Evolutionary conservation across 2,888 invertebrate species (phyloP).

Genomic region (Dryadula phaetusa): DNA sequence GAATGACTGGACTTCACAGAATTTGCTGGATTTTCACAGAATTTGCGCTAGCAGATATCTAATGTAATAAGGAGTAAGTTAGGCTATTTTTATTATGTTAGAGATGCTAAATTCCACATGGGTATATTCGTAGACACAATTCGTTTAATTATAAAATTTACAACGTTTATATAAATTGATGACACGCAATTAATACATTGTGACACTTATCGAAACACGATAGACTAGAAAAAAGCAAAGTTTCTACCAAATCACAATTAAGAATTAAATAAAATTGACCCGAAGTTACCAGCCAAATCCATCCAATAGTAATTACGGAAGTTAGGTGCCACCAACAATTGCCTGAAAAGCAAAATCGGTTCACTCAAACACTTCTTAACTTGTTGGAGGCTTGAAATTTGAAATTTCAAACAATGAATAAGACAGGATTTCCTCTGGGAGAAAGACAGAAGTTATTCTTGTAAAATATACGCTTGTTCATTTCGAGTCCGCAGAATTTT

Average conservation of each 20-base stretch:
- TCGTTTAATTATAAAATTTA: too few species aligned
- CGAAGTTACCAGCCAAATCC: background rate
- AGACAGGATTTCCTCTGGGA: slow-evolving; percentile 46
- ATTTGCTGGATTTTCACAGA: too few species aligned
- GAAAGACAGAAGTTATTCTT: slow-evolving; percentile 38
- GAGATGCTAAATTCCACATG: too few species aligned
- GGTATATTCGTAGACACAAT: too few species aligned
- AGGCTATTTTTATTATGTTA: too few species aligned
- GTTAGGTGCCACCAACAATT: slow-evolving; percentile 34
- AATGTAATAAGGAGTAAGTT: too few species aligned
- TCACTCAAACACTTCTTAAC: slow-evolving; percentile 37
- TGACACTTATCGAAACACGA: background rate
- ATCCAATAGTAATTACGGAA: slow-evolving; percentile 32
- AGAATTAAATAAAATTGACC: background rate
- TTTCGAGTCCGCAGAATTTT: slow-evolving; percentile 35
- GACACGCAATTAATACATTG: too few species aligned
- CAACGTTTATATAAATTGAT: too few species aligned
- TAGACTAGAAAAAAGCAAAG: background rate
- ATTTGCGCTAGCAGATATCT: too few species aligned
- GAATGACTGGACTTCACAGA: too few species aligned
- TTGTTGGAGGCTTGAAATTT: slow-evolving; percentile 45
- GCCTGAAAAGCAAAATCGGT: slow-evolving; percentile 36
- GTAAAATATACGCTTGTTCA: slow-evolving; percentile 41
- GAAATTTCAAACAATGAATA: slow-evolving; percentile 50
- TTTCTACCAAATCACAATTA: background rate